These are phyloP conservation scores for Cichladusa arquata DNA, from an alignment of 2,113 vertebrate species.

Conservation along the genomic window DNA sequence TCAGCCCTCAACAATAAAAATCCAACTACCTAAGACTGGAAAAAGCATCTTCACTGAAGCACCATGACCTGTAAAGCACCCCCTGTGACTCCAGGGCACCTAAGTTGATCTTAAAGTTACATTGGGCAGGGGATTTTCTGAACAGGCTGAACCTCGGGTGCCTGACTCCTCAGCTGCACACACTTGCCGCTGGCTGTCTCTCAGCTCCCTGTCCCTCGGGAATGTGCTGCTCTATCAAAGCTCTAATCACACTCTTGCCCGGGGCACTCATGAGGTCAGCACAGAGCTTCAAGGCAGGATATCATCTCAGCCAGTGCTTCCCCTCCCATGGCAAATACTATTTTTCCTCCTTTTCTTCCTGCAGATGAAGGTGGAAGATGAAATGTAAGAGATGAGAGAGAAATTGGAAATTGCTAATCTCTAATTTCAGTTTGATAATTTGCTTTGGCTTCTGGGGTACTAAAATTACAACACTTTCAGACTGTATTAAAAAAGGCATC, in stretches of 20 bases:
- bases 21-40: background rate
- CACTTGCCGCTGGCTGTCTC: background rate
- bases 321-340: background rate
- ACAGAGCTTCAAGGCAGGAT: background rate
- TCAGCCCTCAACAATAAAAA: background rate
- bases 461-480: conserved; percentile 53
- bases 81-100: background rate
- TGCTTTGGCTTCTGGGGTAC: conserved; percentile 38
- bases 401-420: conserved; percentile 50
- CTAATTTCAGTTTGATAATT: conserved; percentile 49
- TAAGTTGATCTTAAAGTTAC: background rate
- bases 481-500: conserved; percentile 14
- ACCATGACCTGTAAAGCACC: background rate
- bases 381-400: background rate
- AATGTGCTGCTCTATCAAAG: background rate
- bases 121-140: background rate
- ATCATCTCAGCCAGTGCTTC: background rate
- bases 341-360: background rate
- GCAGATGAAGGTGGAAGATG: background rate
- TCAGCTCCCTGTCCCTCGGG: background rate
- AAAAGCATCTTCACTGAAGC: background rate
- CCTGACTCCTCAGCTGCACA: background rate
- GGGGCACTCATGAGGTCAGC: background rate
- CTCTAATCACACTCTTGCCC: background rate
- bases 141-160: background rate